A percentile compares a stretch with the other conserved stretches of the same genome.
These are phyloP conservation scores for Argya squamiceps DNA, from an alignment of 2,797 vertebrate genomes.

Conservation along the genomic window DNA sequence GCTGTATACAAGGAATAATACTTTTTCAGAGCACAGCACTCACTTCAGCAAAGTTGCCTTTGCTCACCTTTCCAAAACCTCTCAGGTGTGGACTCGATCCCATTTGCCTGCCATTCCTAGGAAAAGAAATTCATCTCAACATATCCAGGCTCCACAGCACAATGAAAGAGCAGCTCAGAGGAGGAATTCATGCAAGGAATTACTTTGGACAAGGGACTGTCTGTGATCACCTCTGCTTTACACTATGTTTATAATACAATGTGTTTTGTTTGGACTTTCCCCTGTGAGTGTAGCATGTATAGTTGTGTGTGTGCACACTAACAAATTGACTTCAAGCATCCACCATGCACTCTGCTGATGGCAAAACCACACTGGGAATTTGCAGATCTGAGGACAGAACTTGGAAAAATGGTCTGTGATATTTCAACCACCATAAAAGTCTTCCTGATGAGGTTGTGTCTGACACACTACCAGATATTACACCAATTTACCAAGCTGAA, in stretches of 20 bases:
- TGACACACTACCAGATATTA: not conserved
- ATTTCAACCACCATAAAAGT: not conserved
- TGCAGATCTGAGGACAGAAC: not conserved
- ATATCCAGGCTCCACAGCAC: not conserved
- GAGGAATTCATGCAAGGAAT: not conserved
- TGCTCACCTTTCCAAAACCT: not conserved
- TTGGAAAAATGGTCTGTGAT: not conserved
- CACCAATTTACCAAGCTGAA: not conserved
- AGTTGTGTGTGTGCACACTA: not conserved
- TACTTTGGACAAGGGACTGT: not conserved
- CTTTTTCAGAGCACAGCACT: not conserved
- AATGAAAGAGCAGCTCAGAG: not conserved
- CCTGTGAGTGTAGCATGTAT: not conserved
- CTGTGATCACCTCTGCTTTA: not conserved
- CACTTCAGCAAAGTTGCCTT: not conserved
- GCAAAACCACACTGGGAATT: not conserved
- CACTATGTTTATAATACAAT: rapidly evolving
- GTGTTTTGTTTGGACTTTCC: not conserved
- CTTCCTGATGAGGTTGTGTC: not conserved
- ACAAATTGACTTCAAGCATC: not conserved
- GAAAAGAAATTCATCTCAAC: not conserved
- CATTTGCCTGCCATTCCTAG: not conserved
- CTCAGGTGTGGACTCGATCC: not conserved
- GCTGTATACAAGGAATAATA: not conserved
- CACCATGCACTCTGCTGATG: not conserved